Percentiles rank a stretch among this genome's conserved stretches.
Conservation (phyloP, 23 tunicate species). For the Halocynthia roretzi region DNA sequence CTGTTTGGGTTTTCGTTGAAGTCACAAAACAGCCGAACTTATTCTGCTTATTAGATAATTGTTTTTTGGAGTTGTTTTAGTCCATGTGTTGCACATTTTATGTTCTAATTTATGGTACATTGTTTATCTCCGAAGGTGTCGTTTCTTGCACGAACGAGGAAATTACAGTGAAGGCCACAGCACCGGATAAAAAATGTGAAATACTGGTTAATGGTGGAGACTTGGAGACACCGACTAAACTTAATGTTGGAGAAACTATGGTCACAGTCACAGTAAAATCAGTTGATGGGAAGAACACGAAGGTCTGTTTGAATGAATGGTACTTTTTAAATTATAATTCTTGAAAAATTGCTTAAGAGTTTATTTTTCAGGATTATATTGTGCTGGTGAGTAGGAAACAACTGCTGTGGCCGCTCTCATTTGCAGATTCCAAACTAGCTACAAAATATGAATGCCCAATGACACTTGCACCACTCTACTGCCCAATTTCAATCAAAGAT, state of each 20-base stretch:
- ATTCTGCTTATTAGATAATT: background rate
- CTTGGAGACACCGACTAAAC: conserved; percentile 24
- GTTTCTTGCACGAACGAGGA: conserved; percentile 55
- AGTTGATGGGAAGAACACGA: conserved; percentile 77
- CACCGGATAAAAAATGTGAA: conserved; percentile 83
- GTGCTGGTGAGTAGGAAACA: conserved; percentile 62
- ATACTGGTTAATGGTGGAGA: conserved; percentile 32
- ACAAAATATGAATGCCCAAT: conserved; percentile 84
- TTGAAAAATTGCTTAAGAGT: background rate
- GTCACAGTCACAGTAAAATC: conserved; percentile 51
- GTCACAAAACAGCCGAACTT: no score
- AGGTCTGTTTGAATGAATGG: conserved; percentile 30
- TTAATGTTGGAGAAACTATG: conserved; percentile 71
- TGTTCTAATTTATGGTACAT: no score
- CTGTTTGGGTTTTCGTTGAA: no score
- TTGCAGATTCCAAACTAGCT: conserved; percentile 29
- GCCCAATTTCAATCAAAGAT: conserved; percentile 47
- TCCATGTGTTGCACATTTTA: background rate
- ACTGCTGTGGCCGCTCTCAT: conserved; percentile 68
- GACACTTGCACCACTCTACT: conserved; percentile 71
- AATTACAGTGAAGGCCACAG: conserved; percentile 44
- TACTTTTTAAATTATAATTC: background rate
- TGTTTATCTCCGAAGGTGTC: conserved; percentile 11
- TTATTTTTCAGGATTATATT: conserved; percentile 53
- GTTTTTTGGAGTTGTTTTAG: no score